Conservation (phyloP, 2,113 vertebrate genomes). For the Australoheros scitulus region DNA sequence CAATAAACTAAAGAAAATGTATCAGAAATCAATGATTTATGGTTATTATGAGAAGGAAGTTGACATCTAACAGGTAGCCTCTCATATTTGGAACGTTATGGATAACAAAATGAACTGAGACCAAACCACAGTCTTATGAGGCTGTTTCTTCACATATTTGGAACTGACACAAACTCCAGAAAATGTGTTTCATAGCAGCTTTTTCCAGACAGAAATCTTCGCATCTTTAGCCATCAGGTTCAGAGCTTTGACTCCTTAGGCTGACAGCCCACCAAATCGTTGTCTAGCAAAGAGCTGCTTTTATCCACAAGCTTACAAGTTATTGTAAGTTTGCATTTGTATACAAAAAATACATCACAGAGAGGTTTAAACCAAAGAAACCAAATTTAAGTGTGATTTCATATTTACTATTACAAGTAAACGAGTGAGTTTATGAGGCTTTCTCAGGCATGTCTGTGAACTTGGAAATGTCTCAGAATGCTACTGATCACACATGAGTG, state of each 20-base stretch:
- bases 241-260: background rate
- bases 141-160: background rate
- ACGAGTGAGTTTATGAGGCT: background rate
- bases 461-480: background rate
- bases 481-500: background rate
- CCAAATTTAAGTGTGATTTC: background rate
- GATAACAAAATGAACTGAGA: slow-evolving; percentile 4
- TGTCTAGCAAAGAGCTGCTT: background rate
- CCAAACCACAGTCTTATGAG: slow-evolving; percentile 20
- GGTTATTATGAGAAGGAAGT: background rate
- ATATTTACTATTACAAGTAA: background rate
- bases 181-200: slow-evolving; percentile 1
- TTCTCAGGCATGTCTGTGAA: background rate
- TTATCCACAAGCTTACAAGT: slow-evolving; percentile 9
- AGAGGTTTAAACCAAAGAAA: background rate
- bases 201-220: background rate
- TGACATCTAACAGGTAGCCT: background rate
- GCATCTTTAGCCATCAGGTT: background rate
- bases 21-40: background rate
- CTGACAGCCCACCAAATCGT: background rate
- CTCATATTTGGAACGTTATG: background rate
- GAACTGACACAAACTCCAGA: background rate
- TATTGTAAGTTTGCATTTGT: slow-evolving; percentile 17
- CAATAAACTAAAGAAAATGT: background rate
- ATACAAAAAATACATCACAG: background rate